A percentile compares a stretch with the other conserved stretches of the same genome.
Evolutionary conservation across 2,797 vertebrate species (phyloP).

Genomic region (Clarias fuscus): DNA sequence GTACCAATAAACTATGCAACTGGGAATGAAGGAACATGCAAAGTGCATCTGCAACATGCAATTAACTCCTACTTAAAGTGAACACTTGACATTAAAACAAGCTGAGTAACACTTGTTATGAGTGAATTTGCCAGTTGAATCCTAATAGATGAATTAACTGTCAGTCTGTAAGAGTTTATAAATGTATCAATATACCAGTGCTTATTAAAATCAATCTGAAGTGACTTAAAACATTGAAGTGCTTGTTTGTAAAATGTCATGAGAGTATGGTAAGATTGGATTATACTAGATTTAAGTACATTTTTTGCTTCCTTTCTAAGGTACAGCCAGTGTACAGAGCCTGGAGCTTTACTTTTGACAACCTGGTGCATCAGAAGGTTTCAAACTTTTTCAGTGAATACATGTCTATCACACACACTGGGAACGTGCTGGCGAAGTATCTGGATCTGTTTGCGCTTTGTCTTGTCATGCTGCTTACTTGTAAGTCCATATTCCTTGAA

Average conservation of each 20-base stretch:
- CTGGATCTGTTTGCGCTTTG: conserved; percentile 82
- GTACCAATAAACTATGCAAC: not conserved
- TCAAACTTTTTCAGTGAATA: conserved; percentile 71
- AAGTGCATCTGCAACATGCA: not conserved
- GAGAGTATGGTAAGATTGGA: too few relatives aligned
- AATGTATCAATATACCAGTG: conserved; percentile 4
- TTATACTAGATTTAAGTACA: not conserved
- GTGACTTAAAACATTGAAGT: not conserved
- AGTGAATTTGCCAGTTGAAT: conserved; percentile 9
- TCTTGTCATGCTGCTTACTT: conserved; percentile 78
- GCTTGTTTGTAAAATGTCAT: too few relatives aligned
- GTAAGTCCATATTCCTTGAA: conserved; percentile 61
- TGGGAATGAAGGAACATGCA: not conserved
- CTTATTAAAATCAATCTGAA: not conserved
- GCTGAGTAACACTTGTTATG: not conserved
- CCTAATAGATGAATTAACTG: conserved; percentile 26
- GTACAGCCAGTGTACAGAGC: conserved; percentile 82
- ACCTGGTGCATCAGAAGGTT: conserved; percentile 78
- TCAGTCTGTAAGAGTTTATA: conserved; percentile 14
- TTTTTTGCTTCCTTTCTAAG: conserved; percentile 52
- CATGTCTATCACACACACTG: conserved; percentile 67
- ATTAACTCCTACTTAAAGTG: not conserved
- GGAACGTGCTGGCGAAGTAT: conserved; percentile 71
- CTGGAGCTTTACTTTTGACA: conserved; percentile 85
- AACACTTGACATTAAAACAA: conserved; percentile 33